phyloP scores from a whole-genome alignment of 64 coral and sea anemone species.

The Anthopleura sola region DNA sequence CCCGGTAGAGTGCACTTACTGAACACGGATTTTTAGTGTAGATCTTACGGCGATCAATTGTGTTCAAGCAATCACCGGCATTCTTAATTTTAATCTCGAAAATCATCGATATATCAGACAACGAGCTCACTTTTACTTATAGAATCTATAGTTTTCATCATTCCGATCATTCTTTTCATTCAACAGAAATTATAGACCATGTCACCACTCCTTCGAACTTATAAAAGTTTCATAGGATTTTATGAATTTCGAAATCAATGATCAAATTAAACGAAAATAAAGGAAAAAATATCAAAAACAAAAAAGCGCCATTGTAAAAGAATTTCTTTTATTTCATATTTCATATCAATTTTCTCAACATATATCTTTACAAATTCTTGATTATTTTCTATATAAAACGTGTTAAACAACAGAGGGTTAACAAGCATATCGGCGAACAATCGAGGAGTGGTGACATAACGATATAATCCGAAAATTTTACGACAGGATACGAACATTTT shows the following conservation, averaged over 20 bases:
- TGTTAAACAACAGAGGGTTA: neutral
- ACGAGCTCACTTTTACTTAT: neutral
- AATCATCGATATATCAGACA: no score
- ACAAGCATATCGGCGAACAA: neutral
- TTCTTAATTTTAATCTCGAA: no score
- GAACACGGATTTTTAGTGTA: no score
- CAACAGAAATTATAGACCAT: neutral
- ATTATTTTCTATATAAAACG: neutral
- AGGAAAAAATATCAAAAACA: neutral
- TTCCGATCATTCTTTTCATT: slow-evolving; percentile 9
- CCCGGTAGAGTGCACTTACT: no score
- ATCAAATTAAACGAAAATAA: neutral
- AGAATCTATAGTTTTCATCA: neutral
- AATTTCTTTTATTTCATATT: neutral
- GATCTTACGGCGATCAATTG: no score
- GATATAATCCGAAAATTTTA: neutral
- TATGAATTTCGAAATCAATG: neutral
- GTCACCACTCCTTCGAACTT: neutral
- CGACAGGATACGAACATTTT: neutral
- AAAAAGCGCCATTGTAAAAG: neutral
- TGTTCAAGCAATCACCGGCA: no score
- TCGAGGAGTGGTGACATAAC: neutral
- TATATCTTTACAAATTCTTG: neutral
- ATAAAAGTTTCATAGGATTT: no score
- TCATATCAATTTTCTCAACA: neutral